Conservation (phyloP, 2,797 vertebrate species). For the Myotis planiceps region DNA sequence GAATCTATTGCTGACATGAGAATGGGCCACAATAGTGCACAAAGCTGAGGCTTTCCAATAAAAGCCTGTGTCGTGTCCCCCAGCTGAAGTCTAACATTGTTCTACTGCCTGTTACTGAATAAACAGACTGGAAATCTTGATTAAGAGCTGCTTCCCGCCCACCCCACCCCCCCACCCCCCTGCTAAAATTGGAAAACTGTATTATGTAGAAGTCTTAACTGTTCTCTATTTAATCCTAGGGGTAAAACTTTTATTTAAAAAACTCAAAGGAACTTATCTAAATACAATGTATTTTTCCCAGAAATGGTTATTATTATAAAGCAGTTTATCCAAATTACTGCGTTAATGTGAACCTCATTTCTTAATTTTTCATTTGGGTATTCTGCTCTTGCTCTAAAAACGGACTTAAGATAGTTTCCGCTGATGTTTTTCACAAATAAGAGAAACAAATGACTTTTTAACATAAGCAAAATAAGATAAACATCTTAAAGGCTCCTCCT, state of each 20-base stretch:
- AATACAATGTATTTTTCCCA: neutral
- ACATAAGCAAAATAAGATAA: neutral
- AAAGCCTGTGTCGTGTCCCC: neutral
- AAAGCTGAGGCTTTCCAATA: neutral
- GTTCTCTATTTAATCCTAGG: neutral
- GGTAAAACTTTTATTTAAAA: neutral
- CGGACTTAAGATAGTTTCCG: neutral
- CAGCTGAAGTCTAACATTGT: too few relatives aligned
- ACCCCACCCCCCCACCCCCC: rapidly evolving
- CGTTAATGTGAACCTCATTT: neutral
- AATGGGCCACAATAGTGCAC: neutral
- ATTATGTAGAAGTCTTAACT: neutral
- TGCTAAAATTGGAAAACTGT: neutral
- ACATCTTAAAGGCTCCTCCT: neutral
- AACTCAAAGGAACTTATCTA: conserved; percentile 3
- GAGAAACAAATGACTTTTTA: neutral
- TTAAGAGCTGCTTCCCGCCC: neutral
- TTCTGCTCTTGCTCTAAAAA: neutral
- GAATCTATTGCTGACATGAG: neutral
- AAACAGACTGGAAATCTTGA: neutral
- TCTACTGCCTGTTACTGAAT: neutral
- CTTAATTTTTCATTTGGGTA: neutral
- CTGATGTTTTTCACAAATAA: neutral
- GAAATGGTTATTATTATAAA: neutral
- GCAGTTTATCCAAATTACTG: neutral